Evolutionary conservation across 2,113 vertebrate species (phyloP).

Genomic region (Archocentrus centrarchus): DNA sequence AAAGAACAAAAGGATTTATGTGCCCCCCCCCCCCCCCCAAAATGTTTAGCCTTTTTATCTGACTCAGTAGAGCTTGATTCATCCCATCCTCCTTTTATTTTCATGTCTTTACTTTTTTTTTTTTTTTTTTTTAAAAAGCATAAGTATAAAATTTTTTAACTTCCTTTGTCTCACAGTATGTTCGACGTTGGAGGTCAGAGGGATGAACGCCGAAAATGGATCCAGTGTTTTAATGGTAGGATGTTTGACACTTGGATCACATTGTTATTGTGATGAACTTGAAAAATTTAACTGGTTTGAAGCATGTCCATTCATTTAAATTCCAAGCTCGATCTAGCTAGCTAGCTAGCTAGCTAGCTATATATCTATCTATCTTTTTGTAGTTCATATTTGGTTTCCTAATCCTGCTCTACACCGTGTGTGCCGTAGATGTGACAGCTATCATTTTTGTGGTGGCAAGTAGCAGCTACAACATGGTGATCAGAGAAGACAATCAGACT

Average conservation of each 20-base stretch:
- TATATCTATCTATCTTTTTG: background rate
- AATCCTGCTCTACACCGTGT: background rate
- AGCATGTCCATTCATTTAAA: background rate
- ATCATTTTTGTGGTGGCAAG: conserved; percentile 99
- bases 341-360: too few relatives aligned
- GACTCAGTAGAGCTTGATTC: background rate
- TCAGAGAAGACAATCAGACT: conserved; percentile 99
- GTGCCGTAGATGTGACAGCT: conserved; percentile 91
- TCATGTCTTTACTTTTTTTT: background rate
- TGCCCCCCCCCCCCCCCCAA: too few relatives aligned
- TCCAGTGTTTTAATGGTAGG: conserved; percentile 99
- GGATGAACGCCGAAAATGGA: conserved; percentile 98
- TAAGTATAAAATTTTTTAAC: conserved; percentile 1
- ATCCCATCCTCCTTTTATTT: background rate
- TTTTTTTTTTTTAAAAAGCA: background rate
- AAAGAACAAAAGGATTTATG: background rate
- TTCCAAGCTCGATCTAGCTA: background rate
- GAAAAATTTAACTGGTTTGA: background rate
- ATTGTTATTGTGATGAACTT: background rate
- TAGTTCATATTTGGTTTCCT: background rate
- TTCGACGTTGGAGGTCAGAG: conserved; percentile 98
- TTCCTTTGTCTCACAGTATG: conserved; percentile 84
- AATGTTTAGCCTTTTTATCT: background rate
- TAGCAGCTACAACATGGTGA: conserved; percentile 99
- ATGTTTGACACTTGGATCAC: background rate